phyloP scores from a whole-genome alignment of 2,113 vertebrate genomes.

The Ceuthmochares aereus region DNA sequence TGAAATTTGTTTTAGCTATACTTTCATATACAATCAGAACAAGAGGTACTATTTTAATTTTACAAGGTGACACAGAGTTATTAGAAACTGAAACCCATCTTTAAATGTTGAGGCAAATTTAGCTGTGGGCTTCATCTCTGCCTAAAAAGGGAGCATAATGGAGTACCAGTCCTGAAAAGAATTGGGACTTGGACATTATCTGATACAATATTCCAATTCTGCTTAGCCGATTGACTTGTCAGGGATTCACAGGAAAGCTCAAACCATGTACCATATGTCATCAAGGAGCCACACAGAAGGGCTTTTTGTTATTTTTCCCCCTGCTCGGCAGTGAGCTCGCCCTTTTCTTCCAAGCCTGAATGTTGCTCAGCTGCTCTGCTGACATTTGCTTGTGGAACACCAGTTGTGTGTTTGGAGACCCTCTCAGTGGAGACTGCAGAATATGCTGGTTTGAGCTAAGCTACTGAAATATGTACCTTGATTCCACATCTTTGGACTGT shows the following conservation, averaged over 20 bases:
- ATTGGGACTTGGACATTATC: background rate
- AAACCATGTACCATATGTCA: background rate
- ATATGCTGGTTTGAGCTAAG: background rate
- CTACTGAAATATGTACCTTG: background rate
- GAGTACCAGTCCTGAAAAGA: background rate
- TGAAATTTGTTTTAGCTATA: conserved; percentile 19
- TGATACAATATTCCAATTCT: background rate
- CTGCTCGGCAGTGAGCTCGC: background rate
- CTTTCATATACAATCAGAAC: background rate
- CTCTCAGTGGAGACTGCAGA: background rate
- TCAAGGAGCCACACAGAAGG: background rate
- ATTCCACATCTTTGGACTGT: background rate
- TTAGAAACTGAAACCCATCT: background rate
- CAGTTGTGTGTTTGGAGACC: background rate
- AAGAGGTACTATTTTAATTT: conserved; percentile 6
- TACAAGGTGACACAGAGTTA: background rate
- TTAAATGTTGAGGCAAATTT: background rate
- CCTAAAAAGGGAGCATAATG: background rate
- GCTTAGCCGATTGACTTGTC: background rate
- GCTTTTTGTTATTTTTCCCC: background rate
- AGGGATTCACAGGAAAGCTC: background rate
- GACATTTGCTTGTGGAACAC: background rate
- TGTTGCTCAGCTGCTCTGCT: background rate
- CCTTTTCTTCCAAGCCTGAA: background rate
- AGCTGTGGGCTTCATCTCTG: background rate